These are phyloP conservation scores for Karalla daura DNA, from an alignment of 2,797 vertebrate genomes.

Conservation along the genomic window DNA sequence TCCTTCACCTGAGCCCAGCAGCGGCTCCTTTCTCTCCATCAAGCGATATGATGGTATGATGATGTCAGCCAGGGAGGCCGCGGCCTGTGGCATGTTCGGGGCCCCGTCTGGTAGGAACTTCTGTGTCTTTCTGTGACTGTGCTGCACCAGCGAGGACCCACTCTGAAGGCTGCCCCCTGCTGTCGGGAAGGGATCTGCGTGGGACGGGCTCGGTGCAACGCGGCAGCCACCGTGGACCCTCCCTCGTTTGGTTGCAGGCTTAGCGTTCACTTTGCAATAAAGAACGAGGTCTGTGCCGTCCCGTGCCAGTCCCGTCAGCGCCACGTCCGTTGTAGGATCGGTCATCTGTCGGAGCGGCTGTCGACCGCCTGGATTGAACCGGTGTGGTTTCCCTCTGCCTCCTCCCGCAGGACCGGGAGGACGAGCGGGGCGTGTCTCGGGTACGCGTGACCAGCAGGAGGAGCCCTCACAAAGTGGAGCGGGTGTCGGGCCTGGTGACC, in stretches of 20 bases:
- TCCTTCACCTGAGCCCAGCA: conserved; percentile 12
- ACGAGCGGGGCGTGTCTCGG: conserved; percentile 77
- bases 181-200: conserved; percentile 58
- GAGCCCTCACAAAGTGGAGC: conserved; percentile 85
- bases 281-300: too few relatives aligned
- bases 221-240: conserved; percentile 21
- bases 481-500: conserved; percentile 84
- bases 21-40: conserved; percentile 24
- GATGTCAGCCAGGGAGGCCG: not conserved
- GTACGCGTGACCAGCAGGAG: conserved; percentile 88
- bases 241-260: not conserved
- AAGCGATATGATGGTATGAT: too few relatives aligned
- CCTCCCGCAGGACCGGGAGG: conserved; percentile 56
- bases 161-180: conserved; percentile 76
- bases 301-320: too few relatives aligned
- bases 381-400: not conserved
- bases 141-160: conserved; percentile 17
- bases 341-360: too few relatives aligned
- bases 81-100: not conserved
- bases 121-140: conserved; percentile 17
- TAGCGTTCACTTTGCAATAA: too few relatives aligned
- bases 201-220: not conserved
- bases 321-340: too few relatives aligned
- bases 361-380: too few relatives aligned
- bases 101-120: not conserved